These are phyloP conservation scores for Babylonia areolata DNA, from an alignment of 1,140 invertebrate genomes.

Conservation along the genomic window DNA sequence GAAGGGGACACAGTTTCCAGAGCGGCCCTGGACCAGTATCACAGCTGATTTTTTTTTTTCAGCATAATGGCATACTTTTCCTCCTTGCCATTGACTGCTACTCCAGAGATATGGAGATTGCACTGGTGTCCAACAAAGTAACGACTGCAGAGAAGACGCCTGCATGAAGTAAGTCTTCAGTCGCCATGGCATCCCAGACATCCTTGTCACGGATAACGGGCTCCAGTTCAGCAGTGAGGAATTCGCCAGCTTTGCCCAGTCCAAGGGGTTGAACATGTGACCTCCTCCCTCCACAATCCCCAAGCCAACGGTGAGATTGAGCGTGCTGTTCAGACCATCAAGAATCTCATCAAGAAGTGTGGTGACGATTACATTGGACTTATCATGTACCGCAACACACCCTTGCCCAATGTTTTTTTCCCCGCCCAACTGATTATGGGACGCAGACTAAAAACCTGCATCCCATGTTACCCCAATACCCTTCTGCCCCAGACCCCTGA, in stretches of 20 bases:
- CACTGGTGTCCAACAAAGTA: no score
- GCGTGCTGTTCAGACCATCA: no score
- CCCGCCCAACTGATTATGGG: neutral
- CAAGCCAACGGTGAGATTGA: conserved; percentile 4
- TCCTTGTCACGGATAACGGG: conserved; percentile 30
- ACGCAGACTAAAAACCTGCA: neutral
- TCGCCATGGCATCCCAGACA: no score
- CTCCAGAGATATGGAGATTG: no score
- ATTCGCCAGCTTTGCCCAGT: neutral
- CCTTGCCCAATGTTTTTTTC: neutral
- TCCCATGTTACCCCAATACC: neutral
- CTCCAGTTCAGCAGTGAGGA: neutral
- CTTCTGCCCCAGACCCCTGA: neutral
- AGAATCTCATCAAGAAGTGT: neutral
- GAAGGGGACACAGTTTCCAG: conserved; percentile 35
- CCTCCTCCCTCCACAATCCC: neutral
- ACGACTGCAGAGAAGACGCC: no score
- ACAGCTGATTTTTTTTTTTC: conserved; percentile 35
- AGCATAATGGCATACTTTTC: conserved; percentile 30
- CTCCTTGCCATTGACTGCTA: no score
- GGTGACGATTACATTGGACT: neutral
- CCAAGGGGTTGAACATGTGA: neutral
- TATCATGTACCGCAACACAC: neutral
- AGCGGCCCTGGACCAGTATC: conserved; percentile 41
- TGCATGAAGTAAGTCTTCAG: no score